Conservation (phyloP, 2,113 vertebrate species). For the Ondatra zibethicus region DNA sequence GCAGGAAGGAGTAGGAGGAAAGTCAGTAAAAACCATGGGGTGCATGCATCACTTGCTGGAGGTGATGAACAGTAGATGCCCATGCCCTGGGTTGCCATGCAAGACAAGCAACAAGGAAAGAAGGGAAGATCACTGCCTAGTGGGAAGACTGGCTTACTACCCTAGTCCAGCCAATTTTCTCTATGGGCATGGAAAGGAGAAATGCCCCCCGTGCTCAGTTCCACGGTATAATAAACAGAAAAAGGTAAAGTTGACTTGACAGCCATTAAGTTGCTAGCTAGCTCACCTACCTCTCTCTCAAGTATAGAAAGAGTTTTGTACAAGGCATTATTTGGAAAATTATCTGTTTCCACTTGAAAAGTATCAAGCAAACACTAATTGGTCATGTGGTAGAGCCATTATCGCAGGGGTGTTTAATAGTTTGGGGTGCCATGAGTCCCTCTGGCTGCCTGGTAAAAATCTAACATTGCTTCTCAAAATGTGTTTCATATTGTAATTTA, state of each 20-base stretch:
- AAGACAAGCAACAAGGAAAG: not conserved
- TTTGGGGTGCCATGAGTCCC: not conserved
- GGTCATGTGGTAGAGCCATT: not conserved
- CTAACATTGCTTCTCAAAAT: not conserved
- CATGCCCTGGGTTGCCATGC: accelerated
- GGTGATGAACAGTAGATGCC: not conserved
- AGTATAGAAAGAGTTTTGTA: not conserved
- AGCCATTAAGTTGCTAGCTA: not conserved
- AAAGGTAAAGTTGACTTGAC: not conserved
- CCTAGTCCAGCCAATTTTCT: no score
- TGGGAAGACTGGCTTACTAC: not conserved
- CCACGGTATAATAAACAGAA: not conserved
- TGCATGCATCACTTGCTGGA: not conserved
- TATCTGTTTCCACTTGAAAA: not conserved
- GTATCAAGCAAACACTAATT: not conserved
- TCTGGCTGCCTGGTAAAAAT: not conserved
- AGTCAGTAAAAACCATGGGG: not conserved
- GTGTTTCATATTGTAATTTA: not conserved
- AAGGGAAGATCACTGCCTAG: accelerated
- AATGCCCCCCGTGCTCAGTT: accelerated
- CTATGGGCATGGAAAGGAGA: not conserved
- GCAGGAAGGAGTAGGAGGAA: not conserved
- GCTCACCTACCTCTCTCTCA: not conserved
- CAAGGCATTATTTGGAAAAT: not conserved
- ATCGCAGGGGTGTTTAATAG: not conserved